Evolutionary conservation across 2,888 invertebrate genomes (phyloP), one percentile per base, ranked within the genome.

Genomic region (Uropetala carovei): DNA sequence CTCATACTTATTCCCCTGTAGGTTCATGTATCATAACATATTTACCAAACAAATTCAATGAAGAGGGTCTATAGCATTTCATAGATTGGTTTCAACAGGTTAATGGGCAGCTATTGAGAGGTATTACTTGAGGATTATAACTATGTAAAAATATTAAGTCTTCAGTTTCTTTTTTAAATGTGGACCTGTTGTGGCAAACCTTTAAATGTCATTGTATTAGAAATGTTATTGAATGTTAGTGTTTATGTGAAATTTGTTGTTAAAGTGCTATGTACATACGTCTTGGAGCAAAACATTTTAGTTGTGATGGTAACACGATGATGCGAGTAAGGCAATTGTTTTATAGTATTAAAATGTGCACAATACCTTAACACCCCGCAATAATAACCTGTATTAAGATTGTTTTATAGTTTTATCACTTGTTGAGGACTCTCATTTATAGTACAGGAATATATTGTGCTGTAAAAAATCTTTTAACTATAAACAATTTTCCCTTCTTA

Each of bases 221-320:
- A 30, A 68, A 56, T 64, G 89, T 64, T 89, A 89, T 89, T 89
- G 18, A 89, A 64, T 68, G 64, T 89, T 89, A 89, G 89, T 85
- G 58, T 68, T 89, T 27, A 30, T 89, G 64, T 89, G 43, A 89
- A 64, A 89, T 89, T 43, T 89, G 89, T 89, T 68, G 56, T 89
- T 68, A 22, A 89, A 89, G 16, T 64, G 43, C 43, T 68, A 89
- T 89, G 89, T 89, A 89, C 27, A 89, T 89, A 89, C 60, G 22
- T 18, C 14, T 64, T n/a, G n/a, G n/a, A 43, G 56, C 64, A 43
- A 64, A 83, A 57, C n/a, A n/a, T 43, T 56, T 56, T 43, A 89
- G 89, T 89, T 68, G 18, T 56, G 43, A 89, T 43, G 89, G 64
- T 30, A 30, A 30, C 22, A 60, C 27, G 30, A 59, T 4, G 9